phyloP scores from a whole-genome alignment of 2,888 invertebrate species.

The Oscheius myriophilus region DNA sequence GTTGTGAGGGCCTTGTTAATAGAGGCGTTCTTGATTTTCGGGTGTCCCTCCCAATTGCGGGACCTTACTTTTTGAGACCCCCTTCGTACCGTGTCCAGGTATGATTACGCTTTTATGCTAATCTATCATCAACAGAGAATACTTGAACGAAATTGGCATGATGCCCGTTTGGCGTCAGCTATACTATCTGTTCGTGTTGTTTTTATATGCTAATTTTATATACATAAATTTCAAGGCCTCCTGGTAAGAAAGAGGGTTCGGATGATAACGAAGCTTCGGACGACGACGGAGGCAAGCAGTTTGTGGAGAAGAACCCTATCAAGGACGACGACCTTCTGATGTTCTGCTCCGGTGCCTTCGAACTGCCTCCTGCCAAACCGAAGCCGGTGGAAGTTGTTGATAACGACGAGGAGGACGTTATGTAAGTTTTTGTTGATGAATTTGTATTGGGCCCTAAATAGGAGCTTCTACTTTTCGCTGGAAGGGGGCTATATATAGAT shows the following conservation, averaged over 20 bases:
- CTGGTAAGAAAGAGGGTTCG: background rate
- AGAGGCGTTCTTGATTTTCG: too few species aligned
- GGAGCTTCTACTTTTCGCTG: too few species aligned
- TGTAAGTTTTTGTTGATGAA: background rate
- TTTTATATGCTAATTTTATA: slow-evolving; percentile 2
- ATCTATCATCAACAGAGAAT: too few species aligned
- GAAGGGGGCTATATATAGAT: too few species aligned
- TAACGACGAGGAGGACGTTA: background rate
- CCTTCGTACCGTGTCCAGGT: too few species aligned
- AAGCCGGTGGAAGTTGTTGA: background rate
- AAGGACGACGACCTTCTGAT: slow-evolving; percentile 24
- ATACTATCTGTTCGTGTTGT: background rate
- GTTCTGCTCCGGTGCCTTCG: slow-evolving; percentile 30
- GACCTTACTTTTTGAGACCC: too few species aligned
- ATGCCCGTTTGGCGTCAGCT: too few species aligned
- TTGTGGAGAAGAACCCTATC: slow-evolving; percentile 3
- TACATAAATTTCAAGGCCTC: background rate
- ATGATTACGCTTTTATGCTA: too few species aligned
- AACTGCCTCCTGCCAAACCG: background rate
- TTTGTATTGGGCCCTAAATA: background rate
- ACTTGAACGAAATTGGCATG: too few species aligned
- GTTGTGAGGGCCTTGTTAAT: too few species aligned
- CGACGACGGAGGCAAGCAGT: background rate
- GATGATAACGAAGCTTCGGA: slow-evolving; percentile 3
- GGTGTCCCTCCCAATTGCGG: too few species aligned